These are phyloP conservation scores for Equus quagga DNA, from an alignment of 2,113 vertebrate species.

Conservation along the genomic window DNA sequence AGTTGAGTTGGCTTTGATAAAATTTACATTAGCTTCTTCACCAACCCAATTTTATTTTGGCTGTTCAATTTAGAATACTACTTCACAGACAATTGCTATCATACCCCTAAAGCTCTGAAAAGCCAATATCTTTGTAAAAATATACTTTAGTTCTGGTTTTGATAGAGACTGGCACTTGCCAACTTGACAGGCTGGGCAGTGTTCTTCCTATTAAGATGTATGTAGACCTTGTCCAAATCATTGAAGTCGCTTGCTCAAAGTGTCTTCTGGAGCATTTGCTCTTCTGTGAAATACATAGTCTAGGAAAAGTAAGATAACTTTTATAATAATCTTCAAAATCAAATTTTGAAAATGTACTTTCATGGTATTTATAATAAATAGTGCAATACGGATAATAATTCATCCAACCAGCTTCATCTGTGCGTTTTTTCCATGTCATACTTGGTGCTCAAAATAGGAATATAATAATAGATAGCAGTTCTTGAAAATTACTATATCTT, in stretches of 20 bases:
- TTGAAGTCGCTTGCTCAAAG: neutral
- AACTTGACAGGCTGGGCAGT: neutral
- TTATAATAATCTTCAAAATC: neutral
- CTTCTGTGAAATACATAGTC: neutral
- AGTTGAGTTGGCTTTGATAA: conserved; percentile 24
- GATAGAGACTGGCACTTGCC: conserved; percentile 19
- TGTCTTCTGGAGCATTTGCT: neutral
- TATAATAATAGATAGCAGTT: neutral
- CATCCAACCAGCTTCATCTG: neutral
- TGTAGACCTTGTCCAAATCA: neutral
- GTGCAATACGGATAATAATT: neutral
- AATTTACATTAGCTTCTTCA: neutral
- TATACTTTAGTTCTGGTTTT: conserved; percentile 25
- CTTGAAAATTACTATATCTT: neutral
- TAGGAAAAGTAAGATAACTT: neutral
- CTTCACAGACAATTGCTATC: conserved; percentile 17
- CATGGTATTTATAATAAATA: conserved; percentile 7
- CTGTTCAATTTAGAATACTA: conserved; percentile 44
- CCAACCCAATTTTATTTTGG: conserved; percentile 36
- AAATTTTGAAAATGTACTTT: neutral
- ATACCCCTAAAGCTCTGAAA: neutral
- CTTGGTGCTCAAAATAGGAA: neutral
- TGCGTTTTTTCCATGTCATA: neutral
- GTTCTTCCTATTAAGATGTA: neutral
- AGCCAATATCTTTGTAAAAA: conserved; percentile 12